Conservation (phyloP, 2,113 vertebrate species). For the Takifugu flavidus region DNA sequence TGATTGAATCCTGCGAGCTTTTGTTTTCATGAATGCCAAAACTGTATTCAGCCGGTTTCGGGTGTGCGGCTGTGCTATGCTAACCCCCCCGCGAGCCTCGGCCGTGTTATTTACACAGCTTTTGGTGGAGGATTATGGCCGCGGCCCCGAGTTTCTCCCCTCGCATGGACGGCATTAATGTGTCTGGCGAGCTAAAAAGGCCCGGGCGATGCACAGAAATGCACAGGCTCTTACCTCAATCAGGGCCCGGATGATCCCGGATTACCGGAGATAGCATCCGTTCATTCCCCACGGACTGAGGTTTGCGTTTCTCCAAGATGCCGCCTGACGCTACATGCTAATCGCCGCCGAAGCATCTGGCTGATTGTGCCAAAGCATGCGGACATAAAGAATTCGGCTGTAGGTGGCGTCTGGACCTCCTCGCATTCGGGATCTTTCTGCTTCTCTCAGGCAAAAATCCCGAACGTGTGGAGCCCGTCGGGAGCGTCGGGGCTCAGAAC, state of each 20-base stretch:
- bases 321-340: constrained; percentile 39
- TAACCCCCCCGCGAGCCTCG: constrained; percentile 29
- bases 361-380: too few relatives aligned
- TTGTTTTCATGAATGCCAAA: constrained; percentile 32
- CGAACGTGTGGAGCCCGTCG: background rate
- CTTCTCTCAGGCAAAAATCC: too few relatives aligned
- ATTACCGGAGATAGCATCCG: constrained; percentile 56
- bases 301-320: constrained; percentile 33
- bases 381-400: too few relatives aligned
- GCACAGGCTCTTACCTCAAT: constrained; percentile 53
- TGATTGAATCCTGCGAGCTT: constrained; percentile 28
- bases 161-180: constrained; percentile 66
- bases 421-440: too few relatives aligned
- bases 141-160: constrained; percentile 43
- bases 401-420: too few relatives aligned
- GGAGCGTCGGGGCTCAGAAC: constrained; percentile 34
- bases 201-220: constrained; percentile 44
- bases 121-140: constrained; percentile 50
- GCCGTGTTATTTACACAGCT: constrained; percentile 60
- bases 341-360: constrained; percentile 31
- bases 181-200: constrained; percentile 53
- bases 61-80: constrained; percentile 37
- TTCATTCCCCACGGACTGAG: constrained; percentile 39
- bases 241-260: constrained; percentile 58
- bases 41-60: constrained; percentile 27